phyloP scores from a whole-genome alignment of 1,140 invertebrate genomes.

The Theocolax elegans region DNA sequence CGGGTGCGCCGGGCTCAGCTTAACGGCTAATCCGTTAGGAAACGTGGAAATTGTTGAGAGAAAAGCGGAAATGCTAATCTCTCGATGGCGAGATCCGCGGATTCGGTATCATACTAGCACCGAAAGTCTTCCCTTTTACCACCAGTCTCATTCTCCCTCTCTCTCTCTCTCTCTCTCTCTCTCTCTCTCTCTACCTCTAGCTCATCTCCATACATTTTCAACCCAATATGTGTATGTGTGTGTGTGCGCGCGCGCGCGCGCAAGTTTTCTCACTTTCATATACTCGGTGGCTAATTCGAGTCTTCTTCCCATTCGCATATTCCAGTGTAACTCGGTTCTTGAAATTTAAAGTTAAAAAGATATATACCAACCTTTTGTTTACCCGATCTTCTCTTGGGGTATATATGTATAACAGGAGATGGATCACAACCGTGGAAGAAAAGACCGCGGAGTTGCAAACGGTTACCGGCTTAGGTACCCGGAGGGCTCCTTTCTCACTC shows the following conservation, averaged over 20 bases:
- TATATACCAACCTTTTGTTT: no score
- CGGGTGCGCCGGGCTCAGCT: slow-evolving; percentile 54
- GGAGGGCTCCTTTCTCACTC: neutral
- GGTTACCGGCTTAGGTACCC: slow-evolving; percentile 15
- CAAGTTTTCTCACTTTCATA: no score
- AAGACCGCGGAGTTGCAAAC: neutral
- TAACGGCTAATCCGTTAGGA: slow-evolving; percentile 66
- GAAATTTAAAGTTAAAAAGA: no score
- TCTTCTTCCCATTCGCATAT: no score
- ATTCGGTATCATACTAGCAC: slow-evolving; percentile 41
- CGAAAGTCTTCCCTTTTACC: neutral
- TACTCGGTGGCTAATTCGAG: no score
- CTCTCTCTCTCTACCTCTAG: no score
- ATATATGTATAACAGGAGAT: no score
- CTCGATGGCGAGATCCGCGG: slow-evolving; percentile 64
- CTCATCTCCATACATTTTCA: slow-evolving; percentile 5
- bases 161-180: no score
- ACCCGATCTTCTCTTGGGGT: no score
- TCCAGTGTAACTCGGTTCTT: no score
- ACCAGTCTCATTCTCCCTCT: neutral
- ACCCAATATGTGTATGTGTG: neutral
- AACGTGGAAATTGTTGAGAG: slow-evolving; percentile 66
- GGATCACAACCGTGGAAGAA: no score
- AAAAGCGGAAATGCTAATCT: slow-evolving; percentile 68
- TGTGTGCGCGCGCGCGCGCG: neutral